Conservation (phyloP, 2,113 vertebrate species). For the Silurus glanis region DNA sequence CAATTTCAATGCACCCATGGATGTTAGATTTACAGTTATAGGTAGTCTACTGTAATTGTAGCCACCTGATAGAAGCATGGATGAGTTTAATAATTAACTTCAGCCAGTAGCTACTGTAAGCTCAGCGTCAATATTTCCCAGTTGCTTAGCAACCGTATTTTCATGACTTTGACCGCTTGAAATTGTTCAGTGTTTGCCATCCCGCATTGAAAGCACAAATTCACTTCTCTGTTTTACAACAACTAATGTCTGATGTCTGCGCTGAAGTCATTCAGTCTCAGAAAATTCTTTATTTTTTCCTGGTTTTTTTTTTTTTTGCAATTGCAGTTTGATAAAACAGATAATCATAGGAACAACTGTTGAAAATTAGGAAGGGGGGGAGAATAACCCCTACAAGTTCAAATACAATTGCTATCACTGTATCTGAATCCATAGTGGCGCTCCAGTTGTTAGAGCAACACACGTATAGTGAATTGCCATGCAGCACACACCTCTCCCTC, state of each 20-base stretch:
- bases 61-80: not conserved
- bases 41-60: not conserved
- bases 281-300: not conserved
- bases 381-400: not conserved
- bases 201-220: not conserved
- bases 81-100: constrained; percentile 4
- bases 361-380: not conserved
- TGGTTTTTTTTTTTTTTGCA: not conserved
- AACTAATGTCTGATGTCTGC: not conserved
- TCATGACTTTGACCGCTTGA: not conserved
- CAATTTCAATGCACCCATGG: not conserved
- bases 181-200: not conserved
- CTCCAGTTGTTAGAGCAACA: not conserved
- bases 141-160: constrained; percentile 18
- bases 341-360: constrained; percentile 12
- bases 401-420: not conserved
- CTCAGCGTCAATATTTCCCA: not conserved
- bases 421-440: not conserved
- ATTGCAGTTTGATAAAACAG: not conserved
- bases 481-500: not conserved
- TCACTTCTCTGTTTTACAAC: not conserved
- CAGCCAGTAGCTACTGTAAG: constrained; percentile 8
- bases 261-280: not conserved
- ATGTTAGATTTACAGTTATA: not conserved
- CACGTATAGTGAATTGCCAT: not conserved